Evolutionary conservation across 2,113 vertebrate species (phyloP).

Genomic region (Narcine bancroftii): DNA sequence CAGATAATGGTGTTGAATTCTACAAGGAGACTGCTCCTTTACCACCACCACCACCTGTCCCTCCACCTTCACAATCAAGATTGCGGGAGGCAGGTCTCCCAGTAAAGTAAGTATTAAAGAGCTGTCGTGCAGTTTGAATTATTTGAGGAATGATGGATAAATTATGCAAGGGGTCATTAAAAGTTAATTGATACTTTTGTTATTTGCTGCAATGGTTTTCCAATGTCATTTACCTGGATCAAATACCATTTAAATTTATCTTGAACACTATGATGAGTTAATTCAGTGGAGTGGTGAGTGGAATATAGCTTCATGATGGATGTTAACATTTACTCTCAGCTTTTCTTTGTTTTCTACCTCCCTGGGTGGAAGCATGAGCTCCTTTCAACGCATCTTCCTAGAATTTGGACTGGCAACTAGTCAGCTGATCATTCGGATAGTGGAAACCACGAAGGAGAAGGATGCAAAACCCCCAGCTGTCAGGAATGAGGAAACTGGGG

Average conservation of each 20-base stretch:
- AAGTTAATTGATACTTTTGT: not conserved
- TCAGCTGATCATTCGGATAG: no score
- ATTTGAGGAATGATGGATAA: not conserved
- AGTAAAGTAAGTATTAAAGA: constrained; percentile 67
- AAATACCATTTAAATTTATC: not conserved
- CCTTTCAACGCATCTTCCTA: no score
- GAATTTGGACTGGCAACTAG: no score
- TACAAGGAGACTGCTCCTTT: constrained; percentile 60
- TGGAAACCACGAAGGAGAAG: no score
- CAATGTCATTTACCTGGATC: not conserved
- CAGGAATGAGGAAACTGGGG: no score
- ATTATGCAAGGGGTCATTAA: not conserved
- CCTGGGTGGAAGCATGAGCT: not conserved
- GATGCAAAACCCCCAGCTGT: no score
- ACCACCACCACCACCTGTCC: constrained; percentile 59
- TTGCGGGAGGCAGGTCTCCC: constrained; percentile 67
- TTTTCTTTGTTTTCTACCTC: not conserved
- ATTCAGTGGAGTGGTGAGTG: not conserved
- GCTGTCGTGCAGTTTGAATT: not conserved
- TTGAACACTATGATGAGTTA: not conserved
- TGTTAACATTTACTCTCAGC: not conserved
- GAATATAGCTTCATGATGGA: not conserved
- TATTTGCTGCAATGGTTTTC: not conserved
- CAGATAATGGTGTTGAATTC: constrained; percentile 62
- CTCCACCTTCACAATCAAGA: constrained; percentile 70